Evolutionary conservation across 2,888 invertebrate species (phyloP).

Genomic region (Acrocyrtus sp.): DNA sequence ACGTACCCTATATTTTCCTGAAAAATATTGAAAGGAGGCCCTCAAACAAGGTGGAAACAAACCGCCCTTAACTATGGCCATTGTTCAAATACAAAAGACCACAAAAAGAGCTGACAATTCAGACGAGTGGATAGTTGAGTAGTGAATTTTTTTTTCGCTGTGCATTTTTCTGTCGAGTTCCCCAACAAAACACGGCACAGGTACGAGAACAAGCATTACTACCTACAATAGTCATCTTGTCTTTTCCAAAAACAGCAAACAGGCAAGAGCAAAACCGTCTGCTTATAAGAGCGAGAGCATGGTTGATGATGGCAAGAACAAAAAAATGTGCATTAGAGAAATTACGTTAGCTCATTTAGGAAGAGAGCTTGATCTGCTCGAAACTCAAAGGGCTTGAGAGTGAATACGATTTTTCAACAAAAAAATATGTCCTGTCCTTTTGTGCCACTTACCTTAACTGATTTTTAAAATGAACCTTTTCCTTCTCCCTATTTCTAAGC

Average conservation of each 20-base stretch:
- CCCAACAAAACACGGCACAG: background rate
- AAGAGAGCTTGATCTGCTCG: too few species aligned
- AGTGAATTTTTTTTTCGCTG: slow-evolving; percentile 10
- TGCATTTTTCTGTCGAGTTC: background rate
- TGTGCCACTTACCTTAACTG: slow-evolving; percentile 25
- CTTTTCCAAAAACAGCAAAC: slow-evolving; percentile 9
- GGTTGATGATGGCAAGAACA: slow-evolving; percentile 12
- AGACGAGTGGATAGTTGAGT: slow-evolving; percentile 13
- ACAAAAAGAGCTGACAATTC: slow-evolving; percentile 55
- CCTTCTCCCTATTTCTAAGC: too few species aligned
- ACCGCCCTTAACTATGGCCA: slow-evolving; percentile 63
- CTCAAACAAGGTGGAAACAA: slow-evolving; percentile 61
- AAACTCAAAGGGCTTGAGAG: too few species aligned
- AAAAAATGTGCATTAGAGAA: slow-evolving; percentile 28
- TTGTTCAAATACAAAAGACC: slow-evolving; percentile 56
- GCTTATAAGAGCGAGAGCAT: too few species aligned
- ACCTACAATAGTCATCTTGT: slow-evolving; percentile 22
- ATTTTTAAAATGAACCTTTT: too few species aligned
- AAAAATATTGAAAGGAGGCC: slow-evolving; percentile 45
- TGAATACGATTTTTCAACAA: slow-evolving; percentile 36
- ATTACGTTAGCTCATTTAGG: slow-evolving; percentile 7
- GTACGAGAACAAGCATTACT: background rate
- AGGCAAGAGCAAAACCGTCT: slow-evolving; percentile 1
- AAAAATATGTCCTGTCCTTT: slow-evolving; percentile 38
- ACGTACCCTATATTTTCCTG: slow-evolving; percentile 56